Base-by-base conservation (phyloP, 2,797 vertebrate species). In the Chelidonichthys spinosus region DNA sequence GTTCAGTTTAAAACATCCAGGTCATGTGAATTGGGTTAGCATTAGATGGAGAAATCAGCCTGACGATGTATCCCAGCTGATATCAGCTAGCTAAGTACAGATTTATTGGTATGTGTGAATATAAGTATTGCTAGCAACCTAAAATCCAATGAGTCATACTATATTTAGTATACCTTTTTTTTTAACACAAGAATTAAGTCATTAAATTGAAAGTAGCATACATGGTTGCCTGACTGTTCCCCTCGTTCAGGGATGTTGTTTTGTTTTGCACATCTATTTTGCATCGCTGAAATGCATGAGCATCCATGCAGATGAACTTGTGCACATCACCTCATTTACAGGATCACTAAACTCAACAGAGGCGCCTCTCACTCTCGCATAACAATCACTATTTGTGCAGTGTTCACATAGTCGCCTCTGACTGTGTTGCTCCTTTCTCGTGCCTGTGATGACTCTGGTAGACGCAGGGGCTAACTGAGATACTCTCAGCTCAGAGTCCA, bases 361-460 rank as follows among this genome's bases (percentile, higher is more conserved):
- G 78, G 65, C 18, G 6, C 73, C 79, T 78, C 78, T 85, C 63
- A 71, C 71, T 55, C 25, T 77, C 68, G 44, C 71, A 44, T 72
- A 72, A 87, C 85, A 84, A 62, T 90, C 50, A 7, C 50, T 72
- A 54, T 83, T 87, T 87, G 76, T 89, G 72, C 52, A 40, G 40
- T 1, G 25, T 61, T 63, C 53, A 74, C 76, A 76, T 53, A 13
- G 79, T 61, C 18, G 52, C 62, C 69, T 55, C 75, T 67, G 79
- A 82, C 75, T 55, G 56, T 35, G 76, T 70, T 37, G 69, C 63
- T 83, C 74, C 70, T 78, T 42, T 86, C 65, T 81, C 63, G 14
- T 62, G 76, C 66, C 65, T 88, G 50, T 84, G 74, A 87, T 65
- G 78, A 83, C 83, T 86, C 11, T 49, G 83, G 69, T 79, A 46